These are phyloP conservation scores for Pachypsylla venusta DNA, from an alignment of 1,140 invertebrate genomes.

Conservation along the genomic window DNA sequence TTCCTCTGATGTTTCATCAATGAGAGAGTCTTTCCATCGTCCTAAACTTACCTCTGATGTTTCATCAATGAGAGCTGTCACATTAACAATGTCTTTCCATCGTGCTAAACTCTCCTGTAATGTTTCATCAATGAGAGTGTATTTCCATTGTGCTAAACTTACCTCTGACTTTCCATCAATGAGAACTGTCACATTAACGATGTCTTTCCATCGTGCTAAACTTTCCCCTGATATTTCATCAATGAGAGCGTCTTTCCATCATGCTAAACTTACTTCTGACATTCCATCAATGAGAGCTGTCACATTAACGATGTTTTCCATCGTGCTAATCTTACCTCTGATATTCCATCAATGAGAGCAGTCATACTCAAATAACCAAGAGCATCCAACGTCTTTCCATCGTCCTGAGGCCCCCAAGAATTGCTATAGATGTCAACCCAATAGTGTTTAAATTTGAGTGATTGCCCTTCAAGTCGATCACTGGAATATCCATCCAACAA, in stretches of 20 bases:
- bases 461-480: slow-evolving; percentile 69
- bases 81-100: too few species aligned
- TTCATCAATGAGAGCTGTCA: too few species aligned
- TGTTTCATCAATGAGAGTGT: too few species aligned
- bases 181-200: too few species aligned
- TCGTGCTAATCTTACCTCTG: slow-evolving; percentile 35
- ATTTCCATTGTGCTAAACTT: too few species aligned
- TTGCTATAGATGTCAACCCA: slow-evolving; percentile 77
- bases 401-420: slow-evolving; percentile 81
- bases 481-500: slow-evolving; percentile 83
- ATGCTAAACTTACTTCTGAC: not conserved
- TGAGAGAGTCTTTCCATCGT: too few species aligned
- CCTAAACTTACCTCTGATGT: too few species aligned
- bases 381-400: slow-evolving; percentile 74
- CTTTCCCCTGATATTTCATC: slow-evolving; percentile 51
- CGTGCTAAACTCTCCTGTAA: too few species aligned
- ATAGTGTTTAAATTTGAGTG: slow-evolving; percentile 45
- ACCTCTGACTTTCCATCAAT: too few species aligned
- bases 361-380: slow-evolving; percentile 60
- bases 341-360: slow-evolving; percentile 58
- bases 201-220: not conserved
- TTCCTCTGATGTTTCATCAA: too few species aligned
- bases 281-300: not conserved
- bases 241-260: too few species aligned
- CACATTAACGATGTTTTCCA: not conserved